phyloP scores from a whole-genome alignment of 2,888 invertebrate genomes.

The Azorinus chamasolen region DNA sequence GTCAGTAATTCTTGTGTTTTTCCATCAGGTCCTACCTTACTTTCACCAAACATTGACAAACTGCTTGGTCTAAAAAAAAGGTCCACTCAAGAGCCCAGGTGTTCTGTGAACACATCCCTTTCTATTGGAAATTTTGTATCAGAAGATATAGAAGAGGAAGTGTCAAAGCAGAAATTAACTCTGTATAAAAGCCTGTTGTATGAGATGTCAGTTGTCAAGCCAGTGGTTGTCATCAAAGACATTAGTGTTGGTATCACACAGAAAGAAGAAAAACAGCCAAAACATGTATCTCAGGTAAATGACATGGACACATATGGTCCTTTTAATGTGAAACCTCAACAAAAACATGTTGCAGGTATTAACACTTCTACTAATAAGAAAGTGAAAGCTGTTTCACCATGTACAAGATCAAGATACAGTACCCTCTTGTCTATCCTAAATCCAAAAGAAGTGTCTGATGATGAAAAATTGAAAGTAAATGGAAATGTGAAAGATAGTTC shows the following conservation, averaged over 20 bases:
- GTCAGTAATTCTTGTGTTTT: conserved; percentile 53
- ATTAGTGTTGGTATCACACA: not conserved
- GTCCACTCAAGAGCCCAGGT: conserved; percentile 21
- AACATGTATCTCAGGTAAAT: not conserved
- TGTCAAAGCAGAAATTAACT: conserved; percentile 72
- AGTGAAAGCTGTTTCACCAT: not conserved
- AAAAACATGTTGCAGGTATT: not conserved
- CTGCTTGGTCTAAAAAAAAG: conserved; percentile 75
- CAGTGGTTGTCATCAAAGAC: conserved; percentile 40
- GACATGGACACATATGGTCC: not conserved
- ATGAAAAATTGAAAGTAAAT: too few species aligned
- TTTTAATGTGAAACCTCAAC: too few species aligned
- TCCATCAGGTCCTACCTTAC: conserved; percentile 72
- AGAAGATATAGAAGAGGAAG: conserved; percentile 76
- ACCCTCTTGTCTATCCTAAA: too few species aligned
- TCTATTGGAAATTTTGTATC: conserved; percentile 73
- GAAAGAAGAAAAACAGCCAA: not conserved
- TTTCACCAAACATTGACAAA: conserved; percentile 74
- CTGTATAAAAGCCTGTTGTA: conserved; percentile 73
- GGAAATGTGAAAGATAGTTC: too few species aligned
- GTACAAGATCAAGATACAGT: too few species aligned
- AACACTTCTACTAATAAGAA: not conserved
- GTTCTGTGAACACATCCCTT: conserved; percentile 37
- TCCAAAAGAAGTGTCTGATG: too few species aligned
- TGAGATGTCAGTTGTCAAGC: conserved; percentile 62